Conservation (phyloP, 2,888 invertebrate species). For the Eulithis testata region DNA sequence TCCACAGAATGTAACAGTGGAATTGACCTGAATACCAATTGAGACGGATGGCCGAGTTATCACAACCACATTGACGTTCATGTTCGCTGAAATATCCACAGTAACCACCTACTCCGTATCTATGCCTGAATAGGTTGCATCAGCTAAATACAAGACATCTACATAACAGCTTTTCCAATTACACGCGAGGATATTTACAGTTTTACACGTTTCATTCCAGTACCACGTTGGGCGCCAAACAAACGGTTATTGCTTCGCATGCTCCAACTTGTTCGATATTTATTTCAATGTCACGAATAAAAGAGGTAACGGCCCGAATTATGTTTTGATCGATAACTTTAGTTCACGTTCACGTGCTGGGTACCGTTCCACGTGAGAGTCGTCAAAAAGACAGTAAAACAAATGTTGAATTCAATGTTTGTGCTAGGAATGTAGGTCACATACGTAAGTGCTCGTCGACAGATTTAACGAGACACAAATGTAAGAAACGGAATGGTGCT, state of each 20-base stretch:
- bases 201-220: slow-evolving; percentile 50
- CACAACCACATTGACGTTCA: slow-evolving; percentile 31
- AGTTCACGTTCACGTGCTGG: slow-evolving; percentile 31
- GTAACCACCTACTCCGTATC: slow-evolving; percentile 21
- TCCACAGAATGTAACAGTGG: slow-evolving; percentile 29
- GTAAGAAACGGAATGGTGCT: slow-evolving; percentile 3
- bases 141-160: slow-evolving; percentile 17
- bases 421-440: slow-evolving; percentile 22
- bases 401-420: slow-evolving; percentile 24
- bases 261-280: slow-evolving; percentile 34
- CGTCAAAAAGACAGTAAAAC: slow-evolving; percentile 23
- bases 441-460: slow-evolving; percentile 16
- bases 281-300: slow-evolving; percentile 41
- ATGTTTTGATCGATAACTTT: slow-evolving; percentile 35
- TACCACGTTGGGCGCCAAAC: slow-evolving; percentile 58
- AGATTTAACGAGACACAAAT: slow-evolving; percentile 21
- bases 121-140: slow-evolving; percentile 25
- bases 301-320: slow-evolving; percentile 38
- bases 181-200: slow-evolving; percentile 30
- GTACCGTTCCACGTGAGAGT: slow-evolving; percentile 22
- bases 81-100: slow-evolving; percentile 32
- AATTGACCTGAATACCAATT: slow-evolving; percentile 39
- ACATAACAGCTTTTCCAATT: slow-evolving; percentile 38
- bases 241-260: slow-evolving; percentile 46
- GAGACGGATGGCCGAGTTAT: slow-evolving; percentile 32